Conservation (phyloP, 2,888 invertebrate species). For the Keiferia lycopersicella region DNA sequence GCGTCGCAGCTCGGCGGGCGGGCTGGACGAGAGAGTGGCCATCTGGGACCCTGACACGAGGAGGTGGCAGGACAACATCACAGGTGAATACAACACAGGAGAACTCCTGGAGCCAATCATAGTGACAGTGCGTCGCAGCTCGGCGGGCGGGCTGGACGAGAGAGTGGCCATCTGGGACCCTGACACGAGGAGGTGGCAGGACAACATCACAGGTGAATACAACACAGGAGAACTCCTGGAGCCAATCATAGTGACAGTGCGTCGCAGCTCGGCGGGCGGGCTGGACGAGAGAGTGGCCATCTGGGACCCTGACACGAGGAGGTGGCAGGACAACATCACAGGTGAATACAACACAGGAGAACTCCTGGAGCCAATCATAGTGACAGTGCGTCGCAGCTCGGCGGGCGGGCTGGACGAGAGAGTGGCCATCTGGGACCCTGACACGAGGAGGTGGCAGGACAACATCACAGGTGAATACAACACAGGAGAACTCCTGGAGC, state of each 20-base stretch:
- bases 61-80: constrained; percentile 85
- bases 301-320: too few species aligned
- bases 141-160: too few species aligned
- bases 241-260: too few species aligned
- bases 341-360: neutral
- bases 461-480: constrained; percentile 69
- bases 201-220: too few species aligned
- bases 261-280: too few species aligned
- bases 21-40: constrained; percentile 88
- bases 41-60: constrained; percentile 81
- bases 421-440: constrained; percentile 84
- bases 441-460: constrained; percentile 85
- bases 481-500: constrained; percentile 71
- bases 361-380: constrained; percentile 32
- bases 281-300: too few species aligned
- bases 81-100: constrained; percentile 52
- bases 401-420: constrained; percentile 86
- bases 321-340: too few species aligned
- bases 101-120: too few species aligned
- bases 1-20: constrained; percentile 79
- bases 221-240: too few species aligned
- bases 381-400: constrained; percentile 83
- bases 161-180: too few species aligned
- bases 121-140: too few species aligned
- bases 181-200: too few species aligned